phyloP scores from a whole-genome alignment of 2,113 vertebrate species.

The Malurus melanocephalus region DNA sequence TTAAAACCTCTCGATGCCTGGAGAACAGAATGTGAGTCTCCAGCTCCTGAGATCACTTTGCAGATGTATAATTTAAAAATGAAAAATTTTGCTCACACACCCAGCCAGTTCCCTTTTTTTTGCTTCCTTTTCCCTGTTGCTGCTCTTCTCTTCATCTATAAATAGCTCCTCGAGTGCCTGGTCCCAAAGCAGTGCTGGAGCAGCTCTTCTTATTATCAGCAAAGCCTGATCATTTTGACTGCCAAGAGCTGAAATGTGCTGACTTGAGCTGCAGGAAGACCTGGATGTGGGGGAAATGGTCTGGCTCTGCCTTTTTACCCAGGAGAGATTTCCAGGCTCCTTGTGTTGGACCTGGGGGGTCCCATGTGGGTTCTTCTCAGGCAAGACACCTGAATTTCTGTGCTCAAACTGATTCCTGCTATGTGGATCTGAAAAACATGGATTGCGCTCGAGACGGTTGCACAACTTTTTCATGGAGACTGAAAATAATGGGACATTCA shows the following conservation, averaged over 20 bases:
- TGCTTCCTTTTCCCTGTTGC: slow-evolving; percentile 20
- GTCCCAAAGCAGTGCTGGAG: slow-evolving; percentile 25
- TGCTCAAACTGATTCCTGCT: too few relatives aligned
- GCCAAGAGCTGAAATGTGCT: background rate
- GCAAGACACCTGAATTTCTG: too few relatives aligned
- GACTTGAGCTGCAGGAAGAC: background rate
- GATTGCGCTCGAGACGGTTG: too few relatives aligned
- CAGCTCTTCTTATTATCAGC: slow-evolving; percentile 9
- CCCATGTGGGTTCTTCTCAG: background rate
- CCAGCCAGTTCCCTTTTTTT: slow-evolving; percentile 3
- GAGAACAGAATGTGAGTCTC: background rate
- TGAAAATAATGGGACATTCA: too few relatives aligned
- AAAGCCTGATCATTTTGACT: slow-evolving; percentile 8
- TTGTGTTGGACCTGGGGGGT: background rate
- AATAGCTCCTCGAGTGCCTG: background rate
- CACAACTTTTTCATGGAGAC: too few relatives aligned
- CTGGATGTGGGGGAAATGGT: background rate
- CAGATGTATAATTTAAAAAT: slow-evolving; percentile 32
- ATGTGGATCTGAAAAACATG: too few relatives aligned
- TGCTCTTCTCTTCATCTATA: slow-evolving; percentile 38
- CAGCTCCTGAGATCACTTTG: slow-evolving; percentile 8
- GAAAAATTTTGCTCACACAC: slow-evolving; percentile 3
- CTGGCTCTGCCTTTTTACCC: background rate
- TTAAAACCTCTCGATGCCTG: background rate
- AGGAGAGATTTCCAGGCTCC: background rate